phyloP scores from a whole-genome alignment of 2,888 invertebrate genomes.

The Nephrotoma appendiculata region DNA sequence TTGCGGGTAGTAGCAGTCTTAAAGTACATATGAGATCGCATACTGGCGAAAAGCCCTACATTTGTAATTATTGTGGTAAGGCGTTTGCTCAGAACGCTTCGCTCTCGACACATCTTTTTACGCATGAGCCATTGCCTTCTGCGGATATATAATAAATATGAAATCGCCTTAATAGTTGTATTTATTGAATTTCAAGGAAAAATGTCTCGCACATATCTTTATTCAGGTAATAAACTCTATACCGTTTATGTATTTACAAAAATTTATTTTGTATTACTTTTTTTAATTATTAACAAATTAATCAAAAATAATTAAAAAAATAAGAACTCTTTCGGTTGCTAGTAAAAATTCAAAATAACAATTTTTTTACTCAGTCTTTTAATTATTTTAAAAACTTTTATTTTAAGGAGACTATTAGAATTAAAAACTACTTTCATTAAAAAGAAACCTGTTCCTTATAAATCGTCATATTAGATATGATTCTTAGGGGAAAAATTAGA shows the following conservation, averaged over 20 bases:
- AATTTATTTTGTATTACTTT: not conserved
- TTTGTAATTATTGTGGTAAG: conserved; percentile 14
- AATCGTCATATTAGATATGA: not conserved
- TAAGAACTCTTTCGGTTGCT: not conserved
- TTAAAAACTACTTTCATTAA: not conserved
- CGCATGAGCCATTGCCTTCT: not conserved
- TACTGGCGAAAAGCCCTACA: conserved; percentile 15
- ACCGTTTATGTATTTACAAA: not conserved
- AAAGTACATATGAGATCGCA: conserved; percentile 18
- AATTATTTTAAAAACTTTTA: not conserved
- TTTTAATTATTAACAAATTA: not conserved
- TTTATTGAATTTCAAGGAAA: not conserved
- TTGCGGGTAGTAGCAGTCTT: conserved; percentile 13
- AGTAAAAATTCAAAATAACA: not conserved
- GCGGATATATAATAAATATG: not conserved
- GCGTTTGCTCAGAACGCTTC: conserved; percentile 12
- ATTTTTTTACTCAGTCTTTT: not conserved
- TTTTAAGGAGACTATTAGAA: not conserved
- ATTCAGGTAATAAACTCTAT: too few relatives aligned
- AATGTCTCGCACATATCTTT: too few relatives aligned
- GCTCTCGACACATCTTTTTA: not conserved
- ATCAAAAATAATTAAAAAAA: not conserved
- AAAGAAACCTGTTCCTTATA: not conserved
- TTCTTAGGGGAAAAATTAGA: not conserved
- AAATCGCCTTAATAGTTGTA: not conserved